Conservation (phyloP, 2,888 invertebrate genomes). For the Stramonita haemastoma region DNA sequence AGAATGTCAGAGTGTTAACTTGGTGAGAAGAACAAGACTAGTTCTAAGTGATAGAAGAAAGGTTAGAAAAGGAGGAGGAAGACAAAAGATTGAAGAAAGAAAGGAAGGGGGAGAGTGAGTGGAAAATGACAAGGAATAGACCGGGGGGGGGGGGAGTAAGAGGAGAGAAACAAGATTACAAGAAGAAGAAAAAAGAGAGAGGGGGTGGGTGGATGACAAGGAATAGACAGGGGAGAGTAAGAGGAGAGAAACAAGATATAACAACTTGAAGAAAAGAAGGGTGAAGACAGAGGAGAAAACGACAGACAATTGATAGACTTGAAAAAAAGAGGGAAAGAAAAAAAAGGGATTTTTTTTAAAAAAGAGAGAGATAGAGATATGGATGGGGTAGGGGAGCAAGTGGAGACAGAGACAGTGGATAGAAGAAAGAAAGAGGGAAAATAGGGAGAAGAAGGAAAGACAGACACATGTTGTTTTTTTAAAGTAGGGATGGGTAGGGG, state of each 20-base stretch:
- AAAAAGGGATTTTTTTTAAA: background rate
- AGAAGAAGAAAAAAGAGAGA: background rate
- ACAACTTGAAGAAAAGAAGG: background rate
- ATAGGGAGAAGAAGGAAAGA: background rate
- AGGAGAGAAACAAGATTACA: background rate
- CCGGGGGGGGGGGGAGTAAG: no score
- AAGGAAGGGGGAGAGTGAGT: background rate
- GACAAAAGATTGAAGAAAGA: no score
- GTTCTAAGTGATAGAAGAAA: no score
- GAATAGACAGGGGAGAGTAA: no score
- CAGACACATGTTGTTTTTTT: background rate
- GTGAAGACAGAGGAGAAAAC: background rate
- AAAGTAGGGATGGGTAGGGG: background rate
- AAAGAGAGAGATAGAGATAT: background rate
- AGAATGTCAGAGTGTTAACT: background rate
- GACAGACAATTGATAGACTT: background rate
- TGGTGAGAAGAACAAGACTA: no score
- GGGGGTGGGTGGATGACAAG: background rate
- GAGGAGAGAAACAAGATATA: background rate
- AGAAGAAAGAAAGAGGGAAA: background rate
- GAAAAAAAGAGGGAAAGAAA: background rate
- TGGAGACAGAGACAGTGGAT: background rate
- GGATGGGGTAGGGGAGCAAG: background rate
- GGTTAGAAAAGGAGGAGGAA: no score
- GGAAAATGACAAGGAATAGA: no score